These are phyloP conservation scores for Distichodus sexfasciatus DNA, from an alignment of 2,797 vertebrate genomes.

Conservation along the genomic window DNA sequence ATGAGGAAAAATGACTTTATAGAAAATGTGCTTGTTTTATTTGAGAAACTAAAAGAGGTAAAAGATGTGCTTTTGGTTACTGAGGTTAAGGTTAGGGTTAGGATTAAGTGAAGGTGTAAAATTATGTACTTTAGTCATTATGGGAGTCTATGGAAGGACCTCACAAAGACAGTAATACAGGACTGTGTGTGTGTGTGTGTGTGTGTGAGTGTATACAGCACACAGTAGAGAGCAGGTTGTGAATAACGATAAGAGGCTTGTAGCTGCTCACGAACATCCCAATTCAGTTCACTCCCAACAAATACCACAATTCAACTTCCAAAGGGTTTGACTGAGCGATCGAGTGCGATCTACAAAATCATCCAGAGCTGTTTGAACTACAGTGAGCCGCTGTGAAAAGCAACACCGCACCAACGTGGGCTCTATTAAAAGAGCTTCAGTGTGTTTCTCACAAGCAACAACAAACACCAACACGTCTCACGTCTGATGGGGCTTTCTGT, in stretches of 20 bases:
- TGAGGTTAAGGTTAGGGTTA: too few relatives aligned
- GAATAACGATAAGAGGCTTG: neutral
- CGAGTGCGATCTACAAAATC: conserved; percentile 10
- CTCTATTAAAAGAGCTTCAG: neutral
- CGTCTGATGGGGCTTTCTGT: neutral
- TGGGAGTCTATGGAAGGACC: neutral
- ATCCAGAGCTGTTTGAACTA: conserved; percentile 8
- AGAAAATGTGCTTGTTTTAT: too few relatives aligned
- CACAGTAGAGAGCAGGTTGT: neutral
- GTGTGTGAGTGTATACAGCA: too few relatives aligned
- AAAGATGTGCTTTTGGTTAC: too few relatives aligned
- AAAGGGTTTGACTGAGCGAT: conserved; percentile 3
- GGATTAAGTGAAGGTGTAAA: too few relatives aligned
- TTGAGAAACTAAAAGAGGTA: too few relatives aligned
- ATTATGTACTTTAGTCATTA: too few relatives aligned
- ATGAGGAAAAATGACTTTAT: too few relatives aligned
- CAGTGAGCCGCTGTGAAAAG: conserved; percentile 9
- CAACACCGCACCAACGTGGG: neutral
- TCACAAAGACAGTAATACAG: neutral
- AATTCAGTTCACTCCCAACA: conserved; percentile 2
- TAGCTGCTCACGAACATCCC: neutral
- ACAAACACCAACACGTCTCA: neutral
- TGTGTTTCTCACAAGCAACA: neutral
- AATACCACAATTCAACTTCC: conserved; percentile 4
- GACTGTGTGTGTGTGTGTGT: too few relatives aligned